phyloP scores from a whole-genome alignment of 2,113 vertebrate genomes.

The Helogale parvula region DNA sequence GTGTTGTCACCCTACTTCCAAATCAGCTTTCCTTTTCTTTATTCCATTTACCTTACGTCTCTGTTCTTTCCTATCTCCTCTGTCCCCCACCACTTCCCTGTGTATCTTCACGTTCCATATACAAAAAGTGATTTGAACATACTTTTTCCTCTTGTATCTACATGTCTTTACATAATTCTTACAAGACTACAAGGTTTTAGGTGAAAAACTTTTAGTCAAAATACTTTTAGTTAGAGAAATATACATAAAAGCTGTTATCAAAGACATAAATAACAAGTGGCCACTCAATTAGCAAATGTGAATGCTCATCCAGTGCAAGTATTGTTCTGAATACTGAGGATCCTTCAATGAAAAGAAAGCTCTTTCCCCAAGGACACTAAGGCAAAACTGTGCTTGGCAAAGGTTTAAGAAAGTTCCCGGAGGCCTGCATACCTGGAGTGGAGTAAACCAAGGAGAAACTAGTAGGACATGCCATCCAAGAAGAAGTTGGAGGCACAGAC shows the following conservation, averaged over 20 bases:
- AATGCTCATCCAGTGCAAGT: neutral
- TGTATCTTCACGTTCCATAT: neutral
- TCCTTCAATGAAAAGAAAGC: conserved; percentile 5
- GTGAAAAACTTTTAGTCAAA: neutral
- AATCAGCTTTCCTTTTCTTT: conserved; percentile 23
- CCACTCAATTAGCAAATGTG: neutral
- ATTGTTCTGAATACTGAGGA: neutral
- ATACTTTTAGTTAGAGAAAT: neutral
- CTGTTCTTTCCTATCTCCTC: neutral
- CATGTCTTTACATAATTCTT: conserved; percentile 25
- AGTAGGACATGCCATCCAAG: neutral
- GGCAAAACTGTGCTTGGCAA: neutral
- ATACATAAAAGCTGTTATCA: neutral
- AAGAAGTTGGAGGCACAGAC: neutral
- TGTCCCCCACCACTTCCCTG: neutral
- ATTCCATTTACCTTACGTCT: neutral
- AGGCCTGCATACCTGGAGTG: neutral
- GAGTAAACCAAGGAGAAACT: neutral
- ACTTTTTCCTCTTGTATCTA: neutral
- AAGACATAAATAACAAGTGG: neutral
- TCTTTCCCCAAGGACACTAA: neutral
- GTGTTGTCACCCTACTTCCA: neutral
- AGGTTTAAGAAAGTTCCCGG: neutral
- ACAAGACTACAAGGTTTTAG: neutral
- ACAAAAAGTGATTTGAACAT: neutral